Conservation (phyloP, 2,113 vertebrate genomes). For the Amblyopsis rosae region DNA sequence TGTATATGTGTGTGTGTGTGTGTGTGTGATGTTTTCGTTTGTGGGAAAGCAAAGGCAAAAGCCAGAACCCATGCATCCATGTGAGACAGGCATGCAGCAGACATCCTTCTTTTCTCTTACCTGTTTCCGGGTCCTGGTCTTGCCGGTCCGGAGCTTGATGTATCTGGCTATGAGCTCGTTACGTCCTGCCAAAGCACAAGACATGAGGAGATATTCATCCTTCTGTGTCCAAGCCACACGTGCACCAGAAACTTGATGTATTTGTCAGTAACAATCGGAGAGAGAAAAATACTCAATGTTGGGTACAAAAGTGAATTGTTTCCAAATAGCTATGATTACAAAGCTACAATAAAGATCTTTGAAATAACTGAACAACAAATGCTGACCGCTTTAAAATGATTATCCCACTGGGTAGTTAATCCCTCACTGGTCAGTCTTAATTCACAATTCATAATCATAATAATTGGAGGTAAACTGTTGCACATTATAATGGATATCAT, state of each 20-base stretch:
- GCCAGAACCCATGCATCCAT: slow-evolving; percentile 62
- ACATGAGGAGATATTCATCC: neutral
- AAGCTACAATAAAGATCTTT: no score
- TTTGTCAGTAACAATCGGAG: no score
- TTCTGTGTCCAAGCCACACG: no score
- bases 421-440: no score
- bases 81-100: slow-evolving; percentile 45
- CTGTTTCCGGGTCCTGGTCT: slow-evolving; percentile 99
- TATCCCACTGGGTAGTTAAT: no score
- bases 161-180: slow-evolving; percentile 99
- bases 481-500: neutral
- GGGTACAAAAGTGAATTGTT: neutral
- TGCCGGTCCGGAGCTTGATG: slow-evolving; percentile 98
- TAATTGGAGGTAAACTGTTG: neutral
- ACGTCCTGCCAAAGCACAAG: slow-evolving; percentile 80
- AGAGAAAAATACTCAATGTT: no score
- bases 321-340: neutral
- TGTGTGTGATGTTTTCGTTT: slow-evolving; percentile 13
- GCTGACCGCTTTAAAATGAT: no score
- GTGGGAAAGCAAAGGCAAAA: slow-evolving; percentile 74
- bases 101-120: slow-evolving; percentile 77
- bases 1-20: neutral
- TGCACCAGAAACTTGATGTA: neutral
- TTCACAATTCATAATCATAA: neutral
- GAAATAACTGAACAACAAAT: no score